Base-by-base conservation (phyloP, 2,113 vertebrate species). In the Pseudorectes ferrugineus region DNA sequence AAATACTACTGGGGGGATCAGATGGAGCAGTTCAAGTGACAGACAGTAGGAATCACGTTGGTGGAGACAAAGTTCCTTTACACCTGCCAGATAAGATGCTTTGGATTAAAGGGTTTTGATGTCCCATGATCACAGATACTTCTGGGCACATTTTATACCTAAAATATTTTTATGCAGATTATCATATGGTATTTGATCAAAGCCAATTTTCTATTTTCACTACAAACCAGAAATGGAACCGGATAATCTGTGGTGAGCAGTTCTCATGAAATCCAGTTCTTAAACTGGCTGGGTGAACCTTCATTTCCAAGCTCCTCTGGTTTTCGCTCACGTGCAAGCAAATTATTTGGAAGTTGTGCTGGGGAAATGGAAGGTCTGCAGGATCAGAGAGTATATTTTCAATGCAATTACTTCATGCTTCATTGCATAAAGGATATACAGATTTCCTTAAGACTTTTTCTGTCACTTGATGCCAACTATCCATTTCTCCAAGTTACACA, bases 401-500 rank as follows among this genome's bases (percentile, higher is more conserved):
- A 75, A 12, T 77, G 59, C 75, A 74, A 74, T 93, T 84, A 36
- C 73, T 92, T 89, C 89, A 89, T 78, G 92, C 48, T 89, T 49
- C 86, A 74, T 57, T 89, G 73, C 73, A 61, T 57, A 81, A 65
- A 71, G 48, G 61, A 49, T 55, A 85, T 48, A 92, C 15, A 45
- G 73, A 75, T 84, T 91, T 96, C 42, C 54, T 68, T 48, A 63
- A 92, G 42, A 72, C 25, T 72, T 62, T 49, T 76, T 73, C 46
- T 10, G 3, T 88, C 35, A 0, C 66, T 91, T 67, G 38, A 63
- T 92, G 38, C 65, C 71, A 73, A 13, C 46, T 92, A 15, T 73
- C 55, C 26, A 24, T 74, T 92, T 88, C 63, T 88, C 20, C 28
- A 85, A 48, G 36, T 59, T 62, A 42, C 10, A 46, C 8, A 46